These are phyloP conservation scores for Campoletis raptor DNA, from an alignment of 2,888 invertebrate genomes.

Conservation along the genomic window DNA sequence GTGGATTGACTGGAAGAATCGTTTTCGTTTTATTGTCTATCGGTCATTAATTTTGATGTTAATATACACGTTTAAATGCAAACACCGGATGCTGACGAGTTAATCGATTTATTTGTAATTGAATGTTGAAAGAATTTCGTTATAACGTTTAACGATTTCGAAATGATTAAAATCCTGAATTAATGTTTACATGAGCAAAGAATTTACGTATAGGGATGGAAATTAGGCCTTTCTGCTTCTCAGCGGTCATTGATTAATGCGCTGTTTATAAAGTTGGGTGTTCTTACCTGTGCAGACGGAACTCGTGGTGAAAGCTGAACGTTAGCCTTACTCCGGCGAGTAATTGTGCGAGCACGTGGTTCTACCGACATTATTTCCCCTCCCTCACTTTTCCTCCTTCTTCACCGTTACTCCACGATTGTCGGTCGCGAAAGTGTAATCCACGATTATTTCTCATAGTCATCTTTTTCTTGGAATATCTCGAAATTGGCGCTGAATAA, in stretches of 20 bases:
- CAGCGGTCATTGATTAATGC: not conserved
- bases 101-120: not conserved
- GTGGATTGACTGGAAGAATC: not conserved
- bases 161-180: slow-evolving; percentile 38
- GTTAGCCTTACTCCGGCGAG: slow-evolving; percentile 31
- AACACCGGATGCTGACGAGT: not conserved
- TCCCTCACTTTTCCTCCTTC: not conserved
- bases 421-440: slow-evolving; percentile 62
- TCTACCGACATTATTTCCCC: slow-evolving; percentile 12
- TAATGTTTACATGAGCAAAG: not conserved
- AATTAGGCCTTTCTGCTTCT: slow-evolving; percentile 1
- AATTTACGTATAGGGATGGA: not conserved
- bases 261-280: not conserved
- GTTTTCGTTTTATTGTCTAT: not conserved
- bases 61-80: not conserved
- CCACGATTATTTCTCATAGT: slow-evolving; percentile 54
- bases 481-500: slow-evolving; percentile 9
- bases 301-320: slow-evolving; percentile 58
- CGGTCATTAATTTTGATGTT: not conserved
- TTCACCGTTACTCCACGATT: not conserved
- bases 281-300: slow-evolving; percentile 9
- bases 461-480: slow-evolving; percentile 54
- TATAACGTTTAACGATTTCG: not conserved
- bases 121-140: not conserved
- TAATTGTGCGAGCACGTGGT: slow-evolving; percentile 57